Evolutionary conservation across 2,113 vertebrate genomes (phyloP), one percentile per base, ranked within the genome.

Genomic region (Toxotes jaculatrix): DNA sequence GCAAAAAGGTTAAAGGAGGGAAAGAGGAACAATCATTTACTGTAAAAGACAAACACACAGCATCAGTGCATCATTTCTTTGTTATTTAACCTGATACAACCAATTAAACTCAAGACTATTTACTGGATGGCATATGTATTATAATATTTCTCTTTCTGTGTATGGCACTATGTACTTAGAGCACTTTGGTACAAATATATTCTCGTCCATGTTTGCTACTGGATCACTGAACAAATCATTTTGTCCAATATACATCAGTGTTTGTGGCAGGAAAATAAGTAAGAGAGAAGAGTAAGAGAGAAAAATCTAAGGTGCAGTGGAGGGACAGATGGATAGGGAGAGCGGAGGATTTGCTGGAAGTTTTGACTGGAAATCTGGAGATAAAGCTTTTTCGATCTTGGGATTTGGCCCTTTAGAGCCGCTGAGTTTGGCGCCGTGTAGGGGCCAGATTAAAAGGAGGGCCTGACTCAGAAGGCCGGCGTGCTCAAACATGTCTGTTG

Each of bases 401-500:
- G 86, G 81, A 86, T 89, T 90, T 89, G 83, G 87, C 77, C 81
- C 66, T 74, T 80, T 1, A 69, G 81, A 89, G 91, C 77, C 6
- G 0, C 21, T 8, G 71, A 63, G 79, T 82, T 88, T 27, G 82
- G 79, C 19, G 5, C 57, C 0, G 27, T 5, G 80, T 17, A 27
- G 82, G 78, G 75, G 71, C 80, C 70, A 71, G 88, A 89, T 91
- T 90, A 88, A 70, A 75, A 86, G 17, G 56, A 84, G 72, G 76
- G 70, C 34, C 69, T 13, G 36, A 57, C 62, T 86, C 61, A 73
- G 73, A 56, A 45, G 55, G 53, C 57, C 60, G 4, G 40, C 27
- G 4, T 73, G 77, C 74, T 81, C 79, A 85, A 86, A 88, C 88
- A 88, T 72, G 87, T 72, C 82, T 84, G 82, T 68, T 91, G 87